phyloP scores from a whole-genome alignment of 2,113 vertebrate genomes.

The Marmota flaviventris region DNA sequence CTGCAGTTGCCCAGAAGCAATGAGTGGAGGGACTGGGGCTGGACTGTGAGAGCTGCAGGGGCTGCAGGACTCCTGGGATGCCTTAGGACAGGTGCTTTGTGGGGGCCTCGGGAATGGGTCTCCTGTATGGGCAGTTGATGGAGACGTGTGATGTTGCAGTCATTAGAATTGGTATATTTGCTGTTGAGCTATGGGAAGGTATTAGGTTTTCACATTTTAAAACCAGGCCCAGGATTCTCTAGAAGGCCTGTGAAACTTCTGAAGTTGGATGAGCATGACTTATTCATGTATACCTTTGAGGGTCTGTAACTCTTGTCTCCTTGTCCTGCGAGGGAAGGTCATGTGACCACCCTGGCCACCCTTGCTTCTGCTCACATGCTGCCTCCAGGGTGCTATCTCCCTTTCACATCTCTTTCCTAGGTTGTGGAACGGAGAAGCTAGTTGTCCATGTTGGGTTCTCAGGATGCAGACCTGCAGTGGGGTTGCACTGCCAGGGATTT shows the following conservation, averaged over 20 bases:
- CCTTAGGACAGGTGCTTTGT: neutral
- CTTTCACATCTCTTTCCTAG: neutral
- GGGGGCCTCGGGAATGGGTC: neutral
- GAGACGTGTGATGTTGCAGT: too few species aligned
- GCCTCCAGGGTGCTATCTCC: accelerated
- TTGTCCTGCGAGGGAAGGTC: neutral
- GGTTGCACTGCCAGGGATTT: too few species aligned
- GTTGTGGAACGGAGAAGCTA: accelerated
- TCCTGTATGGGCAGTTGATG: too few species aligned
- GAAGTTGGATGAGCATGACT: accelerated
- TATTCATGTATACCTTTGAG: neutral
- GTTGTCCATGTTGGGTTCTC: neutral
- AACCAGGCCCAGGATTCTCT: neutral
- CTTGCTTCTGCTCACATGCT: neutral
- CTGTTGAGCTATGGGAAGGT: neutral
- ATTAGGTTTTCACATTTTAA: too few species aligned
- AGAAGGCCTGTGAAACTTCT: neutral
- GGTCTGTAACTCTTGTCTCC: neutral
- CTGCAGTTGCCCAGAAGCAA: neutral
- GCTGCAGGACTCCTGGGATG: neutral
- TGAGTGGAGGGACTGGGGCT: neutral
- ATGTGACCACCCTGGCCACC: neutral
- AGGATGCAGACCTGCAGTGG: neutral
- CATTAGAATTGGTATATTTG: neutral
- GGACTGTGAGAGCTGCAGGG: accelerated